A percentile compares a stretch with the other conserved stretches of the same genome.
Conservation (phyloP, 2,797 vertebrate species). For the Gymnoscopelus braueri region DNA sequence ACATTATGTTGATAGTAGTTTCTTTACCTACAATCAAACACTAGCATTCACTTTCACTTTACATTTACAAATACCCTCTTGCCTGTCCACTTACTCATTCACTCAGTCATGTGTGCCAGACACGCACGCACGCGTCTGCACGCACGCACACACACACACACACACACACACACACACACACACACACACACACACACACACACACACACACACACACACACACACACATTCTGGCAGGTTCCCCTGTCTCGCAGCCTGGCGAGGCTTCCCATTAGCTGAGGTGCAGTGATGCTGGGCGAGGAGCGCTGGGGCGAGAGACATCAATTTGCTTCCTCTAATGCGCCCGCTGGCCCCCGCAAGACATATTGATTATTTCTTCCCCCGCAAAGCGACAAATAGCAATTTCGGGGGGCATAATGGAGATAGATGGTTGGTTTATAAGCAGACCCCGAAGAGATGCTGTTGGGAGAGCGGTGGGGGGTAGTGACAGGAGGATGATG, state of each 20-base stretch:
- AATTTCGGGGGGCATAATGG: constrained; percentile 82
- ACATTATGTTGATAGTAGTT: too few species aligned
- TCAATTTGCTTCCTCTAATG: constrained; percentile 85
- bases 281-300: constrained; percentile 74
- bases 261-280: constrained; percentile 79
- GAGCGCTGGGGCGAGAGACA: constrained; percentile 80
- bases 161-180: constrained; percentile 15
- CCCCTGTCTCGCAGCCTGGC: constrained; percentile 69
- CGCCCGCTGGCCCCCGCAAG: constrained; percentile 82
- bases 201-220: constrained; percentile 11
- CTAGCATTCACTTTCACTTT: constrained; percentile 77
- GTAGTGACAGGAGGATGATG: not conserved
- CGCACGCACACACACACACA: constrained; percentile 29
- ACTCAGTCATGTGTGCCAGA: constrained; percentile 58
- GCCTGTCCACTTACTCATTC: constrained; percentile 69
- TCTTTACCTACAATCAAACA: constrained; percentile 26
- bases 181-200: constrained; percentile 40
- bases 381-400: constrained; percentile 83
- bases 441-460: constrained; percentile 76
- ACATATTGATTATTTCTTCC: constrained; percentile 86
- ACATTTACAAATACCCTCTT: constrained; percentile 74
- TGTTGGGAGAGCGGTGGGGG: constrained; percentile 50
- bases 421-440: constrained; percentile 84
- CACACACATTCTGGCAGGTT: constrained; percentile 26
- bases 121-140: constrained; percentile 15